Evolutionary conservation across 2,797 vertebrate species (phyloP), one percentile per base, ranked within the genome.

Genomic region (Pangasius macronema): DNA sequence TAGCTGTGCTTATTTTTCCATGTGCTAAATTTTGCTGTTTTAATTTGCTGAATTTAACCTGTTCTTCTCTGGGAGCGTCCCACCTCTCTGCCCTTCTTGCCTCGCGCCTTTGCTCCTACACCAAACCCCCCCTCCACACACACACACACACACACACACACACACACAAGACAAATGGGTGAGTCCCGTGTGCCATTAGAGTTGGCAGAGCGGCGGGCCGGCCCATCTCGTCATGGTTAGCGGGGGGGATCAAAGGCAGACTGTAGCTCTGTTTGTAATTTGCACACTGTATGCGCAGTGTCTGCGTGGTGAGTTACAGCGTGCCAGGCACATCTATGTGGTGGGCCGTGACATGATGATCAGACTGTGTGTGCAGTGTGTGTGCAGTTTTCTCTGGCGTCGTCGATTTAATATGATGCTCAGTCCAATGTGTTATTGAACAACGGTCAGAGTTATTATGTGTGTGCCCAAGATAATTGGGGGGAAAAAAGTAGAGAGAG

Each of bases 201-300:
- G 88, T 87, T 91, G 90, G 89, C 86, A 89, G 86, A 91, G 88
- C 22, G 91, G 87, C 83, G 89, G 88, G 70, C 91, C 91, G 91
- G 89, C 90, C 85, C 92, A 88, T 91, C 49, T 13, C 88, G 24
- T 84, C 88, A 88, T 51, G 70, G 75, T 76, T 87, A 51, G 82
- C 18, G 55, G 1, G 46, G 72, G 87, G 87, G 91, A 91, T 94
- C 93, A 94, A 94, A 94, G 91, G 84, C 89, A 89, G 90, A 88
- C 87, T 90, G 89, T 81, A 88, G 87, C 83, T 92, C 92, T 93
- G 92, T 93, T 91, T 94, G 90, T 91, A 92, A 86, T 90, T 92
- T 89, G 91, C 72, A 87, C 75, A 67, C 86, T 84, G 85, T 92
- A 92, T 90, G 90, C 89, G 86, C 57, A 7, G 18, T 73, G 86